phyloP scores from a whole-genome alignment of 2,113 vertebrate genomes.

The Eidolon helvum region DNA sequence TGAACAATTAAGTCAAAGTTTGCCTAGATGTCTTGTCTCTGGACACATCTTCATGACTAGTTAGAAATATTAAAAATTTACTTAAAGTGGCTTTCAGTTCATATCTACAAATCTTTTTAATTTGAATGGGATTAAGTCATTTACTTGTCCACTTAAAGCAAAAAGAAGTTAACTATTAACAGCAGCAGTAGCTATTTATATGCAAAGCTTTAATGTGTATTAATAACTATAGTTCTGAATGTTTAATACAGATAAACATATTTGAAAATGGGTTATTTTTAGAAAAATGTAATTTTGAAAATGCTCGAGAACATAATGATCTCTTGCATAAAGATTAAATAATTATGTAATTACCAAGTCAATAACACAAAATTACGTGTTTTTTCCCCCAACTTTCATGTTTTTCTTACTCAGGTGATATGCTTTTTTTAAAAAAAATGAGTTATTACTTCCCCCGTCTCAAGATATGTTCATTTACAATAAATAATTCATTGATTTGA shows the following conservation, averaged over 20 bases:
- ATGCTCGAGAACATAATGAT: not conserved
- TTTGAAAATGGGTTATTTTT: not conserved
- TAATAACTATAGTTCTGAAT: not conserved
- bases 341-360: not conserved
- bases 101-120: not conserved
- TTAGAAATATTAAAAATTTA: not conserved
- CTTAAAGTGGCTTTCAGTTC: not conserved
- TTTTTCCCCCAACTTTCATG: not conserved
- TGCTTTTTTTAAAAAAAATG: not conserved
- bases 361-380: not conserved
- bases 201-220: not conserved
- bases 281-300: constrained; percentile 18
- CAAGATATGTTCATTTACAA: constrained; percentile 6
- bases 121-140: not conserved
- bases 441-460: not conserved
- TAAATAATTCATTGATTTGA: not conserved
- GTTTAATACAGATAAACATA: not conserved
- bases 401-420: not conserved
- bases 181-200: not conserved
- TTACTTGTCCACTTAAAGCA: not conserved
- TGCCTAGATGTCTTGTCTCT: not conserved
- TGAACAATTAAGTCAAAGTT: not conserved
- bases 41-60: not conserved
- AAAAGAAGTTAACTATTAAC: not conserved
- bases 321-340: not conserved